Percentiles rank a stretch among this genome's conserved stretches.
These are phyloP conservation scores for Phragmatobia fuliginosa DNA, from an alignment of 2,888 invertebrate genomes.

Conservation along the genomic window DNA sequence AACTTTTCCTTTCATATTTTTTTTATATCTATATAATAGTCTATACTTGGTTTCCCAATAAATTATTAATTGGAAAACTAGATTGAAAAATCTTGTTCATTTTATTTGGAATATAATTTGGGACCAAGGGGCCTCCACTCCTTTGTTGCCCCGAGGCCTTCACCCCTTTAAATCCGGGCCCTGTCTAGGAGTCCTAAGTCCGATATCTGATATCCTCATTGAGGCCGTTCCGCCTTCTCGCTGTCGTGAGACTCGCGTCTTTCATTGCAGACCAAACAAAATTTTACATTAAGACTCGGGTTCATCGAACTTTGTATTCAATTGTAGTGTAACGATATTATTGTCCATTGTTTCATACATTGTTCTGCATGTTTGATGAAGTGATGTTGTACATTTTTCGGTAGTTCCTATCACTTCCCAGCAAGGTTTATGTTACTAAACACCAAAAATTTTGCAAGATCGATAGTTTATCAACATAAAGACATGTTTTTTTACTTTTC, in stretches of 20 bases:
- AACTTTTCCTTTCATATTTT: too few species aligned
- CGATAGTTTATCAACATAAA: neutral
- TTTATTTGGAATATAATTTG: too few species aligned
- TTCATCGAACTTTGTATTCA: neutral
- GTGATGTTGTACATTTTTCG: neutral
- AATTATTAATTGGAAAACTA: too few species aligned
- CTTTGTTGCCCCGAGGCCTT: too few species aligned
- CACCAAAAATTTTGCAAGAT: neutral
- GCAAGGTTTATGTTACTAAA: neutral
- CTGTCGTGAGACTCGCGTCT: neutral
- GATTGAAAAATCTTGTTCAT: too few species aligned
- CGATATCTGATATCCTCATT: neutral
- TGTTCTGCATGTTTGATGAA: neutral
- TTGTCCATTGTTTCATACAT: neutral
- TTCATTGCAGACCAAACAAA: constrained; percentile 4
- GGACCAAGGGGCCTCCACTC: too few species aligned
- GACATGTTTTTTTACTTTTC: too few species aligned
- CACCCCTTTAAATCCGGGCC: too few species aligned
- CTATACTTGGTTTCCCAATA: too few species aligned
- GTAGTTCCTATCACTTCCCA: neutral
- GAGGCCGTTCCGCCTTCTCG: neutral
- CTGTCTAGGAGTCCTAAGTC: neutral
- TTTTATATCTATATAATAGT: too few species aligned
- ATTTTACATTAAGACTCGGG: constrained; percentile 3
- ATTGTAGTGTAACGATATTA: neutral